Conservation (phyloP, 2,888 invertebrate genomes). For the Zootermopsis nevadensis region DNA sequence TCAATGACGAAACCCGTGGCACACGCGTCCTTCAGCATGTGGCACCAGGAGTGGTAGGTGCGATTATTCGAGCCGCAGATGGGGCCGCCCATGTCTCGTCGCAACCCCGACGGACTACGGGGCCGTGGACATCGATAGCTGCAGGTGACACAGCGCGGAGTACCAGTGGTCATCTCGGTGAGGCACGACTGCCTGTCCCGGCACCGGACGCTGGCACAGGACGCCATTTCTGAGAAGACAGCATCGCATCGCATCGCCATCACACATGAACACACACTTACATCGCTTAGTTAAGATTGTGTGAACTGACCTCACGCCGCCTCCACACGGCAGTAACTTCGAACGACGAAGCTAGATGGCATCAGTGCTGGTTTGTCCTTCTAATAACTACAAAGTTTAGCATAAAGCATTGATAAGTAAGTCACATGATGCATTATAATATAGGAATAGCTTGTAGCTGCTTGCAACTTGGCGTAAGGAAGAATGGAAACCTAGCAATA, state of each 20-base stretch:
- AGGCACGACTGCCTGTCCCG: conserved; percentile 76
- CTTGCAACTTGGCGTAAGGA: no score
- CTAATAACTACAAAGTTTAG: no score
- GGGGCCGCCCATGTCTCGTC: conserved; percentile 55
- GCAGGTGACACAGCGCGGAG: conserved; percentile 80
- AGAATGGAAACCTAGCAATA: no score
- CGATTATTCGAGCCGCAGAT: conserved; percentile 80
- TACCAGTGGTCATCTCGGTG: conserved; percentile 71
- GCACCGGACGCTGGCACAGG: conserved; percentile 75
- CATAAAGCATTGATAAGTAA: no score
- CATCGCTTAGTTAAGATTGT: no score
- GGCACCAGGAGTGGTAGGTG: conserved; percentile 82
- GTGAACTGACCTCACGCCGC: no score
- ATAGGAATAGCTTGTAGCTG: no score
- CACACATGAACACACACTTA: not conserved
- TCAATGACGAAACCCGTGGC: conserved; percentile 77
- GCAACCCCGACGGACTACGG: conserved; percentile 38
- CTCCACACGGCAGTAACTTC: no score
- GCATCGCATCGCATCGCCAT: no score
- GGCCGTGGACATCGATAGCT: conserved; percentile 67
- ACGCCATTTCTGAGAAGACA: conserved; percentile 70
- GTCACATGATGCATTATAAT: no score
- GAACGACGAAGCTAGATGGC: no score
- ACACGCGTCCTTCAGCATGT: conserved; percentile 82
- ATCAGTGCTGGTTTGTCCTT: no score